Percentiles rank a stretch among this genome's conserved stretches.
Evolutionary conservation across 1,140 invertebrate species (phyloP).

Genomic region (Drosophila virilis): DNA sequence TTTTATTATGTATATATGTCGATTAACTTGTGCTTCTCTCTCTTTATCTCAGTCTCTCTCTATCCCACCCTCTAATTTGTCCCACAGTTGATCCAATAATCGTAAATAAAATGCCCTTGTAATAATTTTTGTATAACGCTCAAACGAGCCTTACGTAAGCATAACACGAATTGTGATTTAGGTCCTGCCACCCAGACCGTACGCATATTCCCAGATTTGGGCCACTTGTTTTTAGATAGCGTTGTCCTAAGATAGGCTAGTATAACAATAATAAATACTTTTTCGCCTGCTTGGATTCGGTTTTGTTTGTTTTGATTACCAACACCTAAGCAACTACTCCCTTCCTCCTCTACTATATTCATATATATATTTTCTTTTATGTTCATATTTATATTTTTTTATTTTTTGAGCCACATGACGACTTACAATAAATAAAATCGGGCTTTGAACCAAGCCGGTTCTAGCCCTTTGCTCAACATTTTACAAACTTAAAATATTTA

Average conservation of each 20-base stretch:
- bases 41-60: no score
- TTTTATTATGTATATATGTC: constrained; percentile 16
- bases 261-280: neutral
- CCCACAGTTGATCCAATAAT: constrained; percentile 76
- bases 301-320: no score
- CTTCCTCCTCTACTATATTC: neutral
- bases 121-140: constrained; percentile 76
- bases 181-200: neutral
- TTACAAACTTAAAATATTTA: no score
- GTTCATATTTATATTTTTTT: no score
- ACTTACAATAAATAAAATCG: no score
- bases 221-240: neutral
- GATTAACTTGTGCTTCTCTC: neutral
- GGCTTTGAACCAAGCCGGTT: no score
- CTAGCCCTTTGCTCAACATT: no score
- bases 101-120: constrained; percentile 77
- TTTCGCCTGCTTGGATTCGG: neutral
- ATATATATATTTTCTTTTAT: neutral
- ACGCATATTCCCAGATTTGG: neutral
- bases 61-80: constrained; percentile 8
- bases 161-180: constrained; percentile 72
- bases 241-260: neutral
- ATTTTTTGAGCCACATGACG: no score
- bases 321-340: no score
- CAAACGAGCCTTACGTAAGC: constrained; percentile 77